Conservation (phyloP, 2,888 invertebrate genomes). For the Catocala sponsa region DNA sequence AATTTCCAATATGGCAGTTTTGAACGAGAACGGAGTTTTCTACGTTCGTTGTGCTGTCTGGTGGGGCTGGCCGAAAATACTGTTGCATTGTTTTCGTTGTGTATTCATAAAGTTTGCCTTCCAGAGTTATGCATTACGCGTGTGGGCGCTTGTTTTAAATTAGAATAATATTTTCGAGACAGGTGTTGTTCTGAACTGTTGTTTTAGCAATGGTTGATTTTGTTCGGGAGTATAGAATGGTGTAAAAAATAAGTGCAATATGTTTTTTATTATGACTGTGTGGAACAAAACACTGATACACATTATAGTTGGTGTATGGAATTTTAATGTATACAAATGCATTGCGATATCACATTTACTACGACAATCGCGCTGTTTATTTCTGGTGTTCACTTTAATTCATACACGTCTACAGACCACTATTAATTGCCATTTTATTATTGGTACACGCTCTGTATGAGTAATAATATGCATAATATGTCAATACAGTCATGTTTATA, state of each 20-base stretch:
- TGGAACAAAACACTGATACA: constrained; percentile 5
- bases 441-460: too few relatives aligned
- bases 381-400: too few relatives aligned
- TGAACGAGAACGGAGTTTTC: neutral
- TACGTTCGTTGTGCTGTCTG: neutral
- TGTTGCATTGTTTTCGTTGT: constrained; percentile 30
- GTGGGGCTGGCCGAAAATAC: constrained; percentile 1
- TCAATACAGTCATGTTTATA: too few relatives aligned
- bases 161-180: constrained; percentile 37
- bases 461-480: too few relatives aligned
- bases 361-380: too few relatives aligned
- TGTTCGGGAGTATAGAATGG: neutral
- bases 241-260: neutral
- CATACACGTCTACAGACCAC: too few relatives aligned
- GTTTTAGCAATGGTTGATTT: neutral
- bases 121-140: constrained; percentile 31
- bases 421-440: too few relatives aligned
- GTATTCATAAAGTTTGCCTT: constrained; percentile 36
- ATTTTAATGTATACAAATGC: too few relatives aligned
- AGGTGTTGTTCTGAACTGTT: constrained; percentile 3
- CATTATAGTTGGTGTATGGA: too few relatives aligned
- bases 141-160: constrained; percentile 28
- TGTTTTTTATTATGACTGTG: neutral
- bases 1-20: constrained; percentile 1
- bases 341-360: too few relatives aligned